These are phyloP conservation scores for Zoanthus sansibaricus DNA, from an alignment of 92 coral and sea anemone species.

Conservation along the genomic window DNA sequence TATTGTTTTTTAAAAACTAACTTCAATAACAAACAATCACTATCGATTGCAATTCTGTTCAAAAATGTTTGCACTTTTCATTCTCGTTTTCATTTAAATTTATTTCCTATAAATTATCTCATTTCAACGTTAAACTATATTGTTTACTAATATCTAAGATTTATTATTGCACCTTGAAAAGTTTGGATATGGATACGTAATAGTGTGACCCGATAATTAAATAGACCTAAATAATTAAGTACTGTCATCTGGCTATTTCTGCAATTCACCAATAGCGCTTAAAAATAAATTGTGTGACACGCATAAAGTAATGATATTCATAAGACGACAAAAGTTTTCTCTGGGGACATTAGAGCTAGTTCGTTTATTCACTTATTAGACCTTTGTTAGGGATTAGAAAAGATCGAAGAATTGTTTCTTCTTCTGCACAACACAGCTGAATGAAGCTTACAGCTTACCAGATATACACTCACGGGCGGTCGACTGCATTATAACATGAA, in stretches of 20 bases:
- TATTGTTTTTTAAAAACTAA: neutral
- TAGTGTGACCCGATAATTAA: neutral
- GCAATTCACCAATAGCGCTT: constrained; percentile 36
- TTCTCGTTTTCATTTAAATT: neutral
- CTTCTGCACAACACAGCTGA: constrained; percentile 9
- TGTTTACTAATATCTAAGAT: neutral
- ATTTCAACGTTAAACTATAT: neutral
- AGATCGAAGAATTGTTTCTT: constrained; percentile 1
- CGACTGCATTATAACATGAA: constrained; percentile 16
- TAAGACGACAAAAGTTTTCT: constrained; percentile 18
- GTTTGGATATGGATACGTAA: neutral
- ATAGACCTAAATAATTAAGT: neutral
- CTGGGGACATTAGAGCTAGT: constrained; percentile 19
- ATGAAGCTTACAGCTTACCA: neutral
- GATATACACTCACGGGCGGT: neutral
- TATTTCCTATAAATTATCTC: neutral
- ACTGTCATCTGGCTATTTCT: neutral
- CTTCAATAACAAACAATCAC: neutral
- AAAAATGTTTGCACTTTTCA: neutral
- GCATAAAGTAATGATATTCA: constrained; percentile 36
- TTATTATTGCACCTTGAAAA: neutral
- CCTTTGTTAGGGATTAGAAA: constrained; percentile 36
- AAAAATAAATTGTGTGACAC: constrained; percentile 36
- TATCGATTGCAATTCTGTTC: neutral
- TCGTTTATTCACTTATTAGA: constrained; percentile 17